Evolutionary conservation across 1,140 invertebrate genomes (phyloP).

Genomic region (Apolygus lucorum): DNA sequence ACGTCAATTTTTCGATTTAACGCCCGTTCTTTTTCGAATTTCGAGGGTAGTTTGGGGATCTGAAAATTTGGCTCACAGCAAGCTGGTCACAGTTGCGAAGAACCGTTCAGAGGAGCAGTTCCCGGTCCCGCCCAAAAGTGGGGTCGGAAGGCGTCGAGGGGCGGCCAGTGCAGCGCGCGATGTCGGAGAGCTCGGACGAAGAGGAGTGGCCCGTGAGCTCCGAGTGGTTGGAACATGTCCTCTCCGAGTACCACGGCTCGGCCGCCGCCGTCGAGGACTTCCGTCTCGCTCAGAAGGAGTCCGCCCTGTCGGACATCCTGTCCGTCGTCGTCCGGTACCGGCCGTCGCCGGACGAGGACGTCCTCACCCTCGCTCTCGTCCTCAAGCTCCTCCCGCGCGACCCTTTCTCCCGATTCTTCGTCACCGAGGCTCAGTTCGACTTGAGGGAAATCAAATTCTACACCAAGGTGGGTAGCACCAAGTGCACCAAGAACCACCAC

Average conservation of each 20-base stretch:
- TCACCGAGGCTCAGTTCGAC: slow-evolving; percentile 71
- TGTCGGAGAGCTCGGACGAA: slow-evolving; percentile 33
- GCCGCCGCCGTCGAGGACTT: slow-evolving; percentile 39
- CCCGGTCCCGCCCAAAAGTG: neutral
- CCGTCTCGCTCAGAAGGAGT: slow-evolving; percentile 42
- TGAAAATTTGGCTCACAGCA: too few species aligned
- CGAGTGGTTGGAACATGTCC: slow-evolving; percentile 50
- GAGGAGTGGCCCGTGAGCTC: slow-evolving; percentile 45
- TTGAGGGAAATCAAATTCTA: slow-evolving; percentile 74
- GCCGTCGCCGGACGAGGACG: slow-evolving; percentile 35
- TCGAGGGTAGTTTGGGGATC: too few species aligned
- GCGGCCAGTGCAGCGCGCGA: slow-evolving; percentile 36
- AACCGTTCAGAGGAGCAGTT: neutral
- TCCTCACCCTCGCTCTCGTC: slow-evolving; percentile 38
- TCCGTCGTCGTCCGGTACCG: slow-evolving; percentile 48
- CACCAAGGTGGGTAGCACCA: slow-evolving; percentile 54
- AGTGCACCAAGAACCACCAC: too few species aligned
- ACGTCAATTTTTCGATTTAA: too few species aligned
- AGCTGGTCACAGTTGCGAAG: too few species aligned
- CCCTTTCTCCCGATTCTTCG: slow-evolving; percentile 63
- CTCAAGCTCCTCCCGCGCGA: slow-evolving; percentile 66
- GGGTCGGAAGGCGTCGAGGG: slow-evolving; percentile 37
- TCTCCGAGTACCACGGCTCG: slow-evolving; percentile 45
- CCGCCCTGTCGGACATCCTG: slow-evolving; percentile 52
- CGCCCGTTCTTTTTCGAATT: too few species aligned